These are phyloP conservation scores for Scaptodrosophila latifasciaeformis DNA, from an alignment of 2,888 invertebrate genomes.

Conservation along the genomic window DNA sequence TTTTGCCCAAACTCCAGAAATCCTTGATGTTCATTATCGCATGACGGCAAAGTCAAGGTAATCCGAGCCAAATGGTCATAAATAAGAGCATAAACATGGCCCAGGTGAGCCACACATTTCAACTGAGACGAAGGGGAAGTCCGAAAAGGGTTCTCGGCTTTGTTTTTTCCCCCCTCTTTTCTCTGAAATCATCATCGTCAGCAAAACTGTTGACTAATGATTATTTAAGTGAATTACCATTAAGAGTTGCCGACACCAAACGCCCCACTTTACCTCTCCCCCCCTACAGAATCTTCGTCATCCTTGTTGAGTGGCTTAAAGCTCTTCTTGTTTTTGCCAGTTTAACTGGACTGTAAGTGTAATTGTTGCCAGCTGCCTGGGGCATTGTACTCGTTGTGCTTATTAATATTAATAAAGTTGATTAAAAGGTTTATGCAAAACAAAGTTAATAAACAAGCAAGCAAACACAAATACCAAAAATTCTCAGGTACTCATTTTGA, in stretches of 20 bases:
- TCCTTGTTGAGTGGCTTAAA: too few relatives aligned
- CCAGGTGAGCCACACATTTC: too few relatives aligned
- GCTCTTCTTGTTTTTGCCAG: conserved; percentile 4
- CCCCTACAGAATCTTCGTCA: too few relatives aligned
- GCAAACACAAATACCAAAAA: too few relatives aligned
- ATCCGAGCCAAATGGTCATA: background rate
- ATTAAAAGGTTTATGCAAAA: conserved; percentile 60
- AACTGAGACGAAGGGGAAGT: too few relatives aligned
- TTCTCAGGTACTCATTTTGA: too few relatives aligned
- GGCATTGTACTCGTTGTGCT: conserved; percentile 22
- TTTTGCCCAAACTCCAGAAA: background rate
- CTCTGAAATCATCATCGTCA: background rate
- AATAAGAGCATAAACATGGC: background rate
- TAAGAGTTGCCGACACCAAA: conserved; percentile 20
- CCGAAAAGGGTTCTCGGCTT: conserved; percentile 8
- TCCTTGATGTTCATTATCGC: background rate
- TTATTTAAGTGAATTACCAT: conserved; percentile 67
- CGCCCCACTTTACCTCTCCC: too few relatives aligned
- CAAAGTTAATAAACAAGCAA: conserved; percentile 34
- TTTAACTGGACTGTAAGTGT: background rate
- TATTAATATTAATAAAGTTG: conserved; percentile 66
- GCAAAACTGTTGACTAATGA: conserved; percentile 57
- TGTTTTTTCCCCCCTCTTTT: background rate
- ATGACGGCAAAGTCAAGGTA: background rate
- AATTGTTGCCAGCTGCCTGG: too few relatives aligned